Conservation (phyloP, 2,888 invertebrate genomes). For the Rhabditoides inermis region DNA sequence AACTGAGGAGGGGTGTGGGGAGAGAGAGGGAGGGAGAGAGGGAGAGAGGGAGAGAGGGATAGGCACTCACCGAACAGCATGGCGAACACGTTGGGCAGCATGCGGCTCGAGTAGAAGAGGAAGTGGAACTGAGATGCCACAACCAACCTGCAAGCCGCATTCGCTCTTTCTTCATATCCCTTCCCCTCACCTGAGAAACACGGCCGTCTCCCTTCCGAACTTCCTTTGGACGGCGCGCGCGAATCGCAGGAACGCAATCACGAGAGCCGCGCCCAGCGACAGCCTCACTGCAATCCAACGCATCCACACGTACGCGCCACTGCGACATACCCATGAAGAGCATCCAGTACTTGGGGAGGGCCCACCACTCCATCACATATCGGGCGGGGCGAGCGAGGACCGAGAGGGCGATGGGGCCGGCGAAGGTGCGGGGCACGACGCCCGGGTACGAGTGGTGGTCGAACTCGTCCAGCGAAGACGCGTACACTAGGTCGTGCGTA, state of each 20-base stretch:
- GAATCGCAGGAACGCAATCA: slow-evolving; percentile 68
- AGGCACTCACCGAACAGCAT: slow-evolving; percentile 71
- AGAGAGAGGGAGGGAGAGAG: slow-evolving; percentile 1
- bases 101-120: slow-evolving; percentile 86
- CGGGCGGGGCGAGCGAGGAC: slow-evolving; percentile 18
- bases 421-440: slow-evolving; percentile 89
- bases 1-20: slow-evolving; percentile 59
- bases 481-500: slow-evolving; percentile 87
- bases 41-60: background rate
- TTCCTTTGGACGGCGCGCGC: slow-evolving; percentile 67
- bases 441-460: slow-evolving; percentile 94
- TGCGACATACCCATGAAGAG: slow-evolving; percentile 31
- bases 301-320: background rate
- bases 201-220: slow-evolving; percentile 69
- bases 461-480: slow-evolving; percentile 68
- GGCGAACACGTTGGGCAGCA: slow-evolving; percentile 88
- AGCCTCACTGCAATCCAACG: slow-evolving; percentile 67
- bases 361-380: slow-evolving; percentile 18
- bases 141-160: slow-evolving; percentile 56
- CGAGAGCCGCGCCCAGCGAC: slow-evolving; percentile 69
- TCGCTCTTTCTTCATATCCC: no score
- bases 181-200: slow-evolving; percentile 32
- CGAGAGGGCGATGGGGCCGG: slow-evolving; percentile 76
- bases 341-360: slow-evolving; percentile 39
- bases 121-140: slow-evolving; percentile 92